Percentiles rank a stretch among this genome's conserved stretches.
Evolutionary conservation across 1,140 invertebrate species (phyloP).

Genomic region (Caenorhabditis inopinata): DNA sequence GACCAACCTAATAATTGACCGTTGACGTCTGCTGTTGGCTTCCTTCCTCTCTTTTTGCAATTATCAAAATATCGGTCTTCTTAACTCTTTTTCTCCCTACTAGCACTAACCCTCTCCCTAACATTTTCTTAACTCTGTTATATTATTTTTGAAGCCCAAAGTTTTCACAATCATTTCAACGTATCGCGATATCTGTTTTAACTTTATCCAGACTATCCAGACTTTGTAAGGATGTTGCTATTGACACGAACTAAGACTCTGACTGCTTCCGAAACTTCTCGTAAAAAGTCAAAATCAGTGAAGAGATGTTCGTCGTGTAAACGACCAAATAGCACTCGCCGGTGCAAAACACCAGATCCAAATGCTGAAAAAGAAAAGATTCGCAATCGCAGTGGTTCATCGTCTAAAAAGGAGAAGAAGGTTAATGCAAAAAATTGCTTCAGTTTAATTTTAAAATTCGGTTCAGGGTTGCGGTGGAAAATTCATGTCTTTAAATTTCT

Average conservation of each 20-base stretch:
- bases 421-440: not conserved
- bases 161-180: too few relatives aligned
- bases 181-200: too few relatives aligned
- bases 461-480: too few relatives aligned
- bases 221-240: too few relatives aligned
- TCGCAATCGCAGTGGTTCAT: not conserved
- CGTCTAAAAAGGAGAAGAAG: conserved; percentile 15
- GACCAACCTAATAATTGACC: too few relatives aligned
- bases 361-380: not conserved
- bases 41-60: conserved; percentile 11
- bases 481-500: too few relatives aligned
- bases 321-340: conserved; percentile 8
- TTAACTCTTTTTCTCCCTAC: not conserved
- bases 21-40: not conserved
- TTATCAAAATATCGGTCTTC: conserved; percentile 1
- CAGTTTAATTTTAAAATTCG: too few relatives aligned
- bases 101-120: too few relatives aligned
- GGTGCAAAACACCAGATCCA: conserved; percentile 1
- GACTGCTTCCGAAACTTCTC: not conserved
- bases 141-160: conserved; percentile 16
- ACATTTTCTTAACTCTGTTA: not conserved
- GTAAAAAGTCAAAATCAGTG: conserved; percentile 18
- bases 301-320: conserved; percentile 11
- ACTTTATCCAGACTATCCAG: too few relatives aligned
- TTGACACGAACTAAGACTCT: conserved; percentile 3